phyloP scores from a whole-genome alignment of 2,113 vertebrate genomes.

The Rhodinocichla rosea region DNA sequence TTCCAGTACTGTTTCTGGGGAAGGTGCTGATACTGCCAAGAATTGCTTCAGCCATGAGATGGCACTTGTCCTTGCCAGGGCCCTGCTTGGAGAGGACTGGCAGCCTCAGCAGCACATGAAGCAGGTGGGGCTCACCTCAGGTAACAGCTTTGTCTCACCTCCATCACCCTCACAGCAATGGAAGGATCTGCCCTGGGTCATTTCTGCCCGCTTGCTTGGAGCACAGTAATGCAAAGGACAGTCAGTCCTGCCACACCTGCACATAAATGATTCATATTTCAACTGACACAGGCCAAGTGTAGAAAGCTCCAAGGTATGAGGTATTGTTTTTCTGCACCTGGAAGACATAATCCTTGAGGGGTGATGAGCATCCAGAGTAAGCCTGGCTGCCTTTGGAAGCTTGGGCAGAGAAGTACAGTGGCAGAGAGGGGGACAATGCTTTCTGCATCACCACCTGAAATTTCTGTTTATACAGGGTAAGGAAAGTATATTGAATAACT shows the following conservation, averaged over 20 bases:
- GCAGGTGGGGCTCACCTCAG: background rate
- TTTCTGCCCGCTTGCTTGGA: fast-evolving
- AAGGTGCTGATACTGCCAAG: background rate
- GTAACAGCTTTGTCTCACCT: background rate
- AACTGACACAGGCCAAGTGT: fast-evolving
- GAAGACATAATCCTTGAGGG: background rate
- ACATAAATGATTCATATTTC: fast-evolving
- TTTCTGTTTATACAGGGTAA: background rate
- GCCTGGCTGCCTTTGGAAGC: background rate
- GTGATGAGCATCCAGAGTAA: background rate
- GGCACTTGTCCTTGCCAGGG: background rate
- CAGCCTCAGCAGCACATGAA: background rate
- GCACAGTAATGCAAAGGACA: fast-evolving
- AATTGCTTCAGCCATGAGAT: background rate
- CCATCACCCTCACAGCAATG: fast-evolving
- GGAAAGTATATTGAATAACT: background rate
- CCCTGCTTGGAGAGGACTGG: background rate
- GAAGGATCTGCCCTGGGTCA: background rate
- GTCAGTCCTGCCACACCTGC: background rate
- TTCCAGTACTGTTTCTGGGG: background rate
- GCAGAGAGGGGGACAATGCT: background rate
- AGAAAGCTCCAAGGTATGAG: background rate
- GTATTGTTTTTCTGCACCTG: background rate
- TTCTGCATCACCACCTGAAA: background rate
- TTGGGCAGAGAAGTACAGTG: background rate